Evolutionary conservation across 2,888 invertebrate genomes (phyloP).

Genomic region (Amiota minor): DNA sequence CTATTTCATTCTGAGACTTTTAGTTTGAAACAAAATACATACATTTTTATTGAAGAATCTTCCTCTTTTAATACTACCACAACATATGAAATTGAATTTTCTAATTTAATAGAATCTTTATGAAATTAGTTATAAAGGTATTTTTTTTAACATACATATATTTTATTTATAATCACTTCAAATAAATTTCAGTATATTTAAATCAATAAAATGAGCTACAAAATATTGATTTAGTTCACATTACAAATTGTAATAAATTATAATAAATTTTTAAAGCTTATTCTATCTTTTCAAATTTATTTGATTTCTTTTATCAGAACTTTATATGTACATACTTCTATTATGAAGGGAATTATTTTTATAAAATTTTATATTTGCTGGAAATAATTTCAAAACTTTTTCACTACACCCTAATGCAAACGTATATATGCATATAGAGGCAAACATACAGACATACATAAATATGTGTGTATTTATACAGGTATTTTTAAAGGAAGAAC

Average conservation of each 20-base stretch:
- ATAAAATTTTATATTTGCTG: background rate
- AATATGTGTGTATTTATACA: slow-evolving; percentile 15
- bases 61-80: background rate
- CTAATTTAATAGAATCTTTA: background rate
- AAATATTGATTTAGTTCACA: too few relatives aligned
- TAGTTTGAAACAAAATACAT: background rate
- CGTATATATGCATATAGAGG: slow-evolving; percentile 10
- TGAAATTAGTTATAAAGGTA: too few relatives aligned
- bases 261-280: too few relatives aligned
- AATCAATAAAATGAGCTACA: too few relatives aligned
- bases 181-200: too few relatives aligned
- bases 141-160: too few relatives aligned
- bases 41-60: background rate
- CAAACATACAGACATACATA: slow-evolving; percentile 9
- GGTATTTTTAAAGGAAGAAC: slow-evolving; percentile 7
- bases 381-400: background rate
- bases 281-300: too few relatives aligned
- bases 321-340: too few relatives aligned
- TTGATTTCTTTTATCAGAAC: too few relatives aligned
- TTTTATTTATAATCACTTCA: too few relatives aligned
- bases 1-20: background rate
- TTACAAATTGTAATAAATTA: too few relatives aligned
- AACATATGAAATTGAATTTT: background rate
- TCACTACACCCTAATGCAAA: background rate
- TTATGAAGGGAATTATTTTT: too few relatives aligned